phyloP scores from a whole-genome alignment of 2,797 vertebrate genomes.

The Lithobates sylvaticus region DNA sequence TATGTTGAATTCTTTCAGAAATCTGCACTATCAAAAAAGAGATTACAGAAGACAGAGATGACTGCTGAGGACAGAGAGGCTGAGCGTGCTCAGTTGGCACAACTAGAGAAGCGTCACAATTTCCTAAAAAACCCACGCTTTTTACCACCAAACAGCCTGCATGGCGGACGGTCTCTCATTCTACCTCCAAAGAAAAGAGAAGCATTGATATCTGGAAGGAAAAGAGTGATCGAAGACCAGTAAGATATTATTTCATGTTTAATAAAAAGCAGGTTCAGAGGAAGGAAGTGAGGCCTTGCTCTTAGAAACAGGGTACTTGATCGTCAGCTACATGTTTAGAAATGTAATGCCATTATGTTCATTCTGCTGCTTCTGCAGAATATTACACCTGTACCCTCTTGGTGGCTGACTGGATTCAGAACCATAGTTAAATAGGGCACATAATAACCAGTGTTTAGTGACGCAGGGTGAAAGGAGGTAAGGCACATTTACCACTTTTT shows the following conservation, averaged over 20 bases:
- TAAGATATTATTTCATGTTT: slow-evolving; percentile 62
- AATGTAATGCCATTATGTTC: too few relatives aligned
- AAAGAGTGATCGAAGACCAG: slow-evolving; percentile 70
- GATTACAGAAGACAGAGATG: slow-evolving; percentile 69
- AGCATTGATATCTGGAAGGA: slow-evolving; percentile 56
- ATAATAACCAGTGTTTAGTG: too few relatives aligned
- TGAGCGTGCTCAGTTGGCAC: slow-evolving; percentile 70
- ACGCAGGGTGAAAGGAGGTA: too few relatives aligned
- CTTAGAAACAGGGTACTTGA: too few relatives aligned
- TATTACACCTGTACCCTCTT: too few relatives aligned
- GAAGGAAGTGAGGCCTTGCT: too few relatives aligned
- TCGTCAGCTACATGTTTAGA: too few relatives aligned
- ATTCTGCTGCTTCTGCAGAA: too few relatives aligned
- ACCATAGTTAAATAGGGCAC: too few relatives aligned
- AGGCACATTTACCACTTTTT: too few relatives aligned
- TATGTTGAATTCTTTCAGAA: slow-evolving; percentile 66
- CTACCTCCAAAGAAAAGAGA: slow-evolving; percentile 69
- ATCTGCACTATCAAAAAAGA: slow-evolving; percentile 63
- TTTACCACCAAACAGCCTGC: slow-evolving; percentile 76
- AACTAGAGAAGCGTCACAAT: slow-evolving; percentile 73
- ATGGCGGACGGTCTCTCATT: slow-evolving; percentile 82
- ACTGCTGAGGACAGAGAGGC: slow-evolving; percentile 65
- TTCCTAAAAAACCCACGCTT: slow-evolving; percentile 91
- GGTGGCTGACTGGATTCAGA: too few relatives aligned
- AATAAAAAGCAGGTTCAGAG: too few relatives aligned